Evolutionary conservation across 1,140 invertebrate species (phyloP).

Genomic region (Pollicipes pollicipes): DNA sequence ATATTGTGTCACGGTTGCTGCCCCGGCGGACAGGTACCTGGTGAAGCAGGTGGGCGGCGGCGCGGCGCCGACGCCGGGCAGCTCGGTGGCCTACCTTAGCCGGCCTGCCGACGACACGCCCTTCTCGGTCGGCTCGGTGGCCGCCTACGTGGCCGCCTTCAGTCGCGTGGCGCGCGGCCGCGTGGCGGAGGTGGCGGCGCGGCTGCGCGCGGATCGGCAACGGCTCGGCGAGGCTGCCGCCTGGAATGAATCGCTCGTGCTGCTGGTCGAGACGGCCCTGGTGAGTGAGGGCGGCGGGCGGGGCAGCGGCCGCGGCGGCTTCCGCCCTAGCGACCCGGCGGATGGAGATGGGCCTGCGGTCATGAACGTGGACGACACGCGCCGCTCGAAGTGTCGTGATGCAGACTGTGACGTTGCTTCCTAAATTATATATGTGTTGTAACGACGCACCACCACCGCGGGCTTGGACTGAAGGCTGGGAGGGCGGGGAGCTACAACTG

Average conservation of each 20-base stretch:
- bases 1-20: too few species aligned
- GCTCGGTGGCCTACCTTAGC: not conserved
- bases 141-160: not conserved
- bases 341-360: too few species aligned
- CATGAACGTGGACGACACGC: too few species aligned
- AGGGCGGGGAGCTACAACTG: too few species aligned
- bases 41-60: slow-evolving; percentile 6
- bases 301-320: too few species aligned
- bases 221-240: not conserved
- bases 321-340: too few species aligned
- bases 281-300: not conserved
- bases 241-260: not conserved
- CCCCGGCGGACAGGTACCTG: slow-evolving; percentile 13
- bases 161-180: not conserved
- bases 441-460: too few species aligned
- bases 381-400: too few species aligned
- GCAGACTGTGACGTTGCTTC: too few species aligned
- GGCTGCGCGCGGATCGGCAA: not conserved
- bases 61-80: not conserved
- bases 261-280: not conserved
- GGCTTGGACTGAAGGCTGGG: too few species aligned
- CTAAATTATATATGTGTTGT: too few species aligned
- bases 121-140: not conserved
- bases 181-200: not conserved
- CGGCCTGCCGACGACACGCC: not conserved